Percentiles rank a stretch among this genome's conserved stretches.
These are phyloP conservation scores for Acleris holmiana DNA, from an alignment of 2,888 invertebrate species.

Conservation along the genomic window DNA sequence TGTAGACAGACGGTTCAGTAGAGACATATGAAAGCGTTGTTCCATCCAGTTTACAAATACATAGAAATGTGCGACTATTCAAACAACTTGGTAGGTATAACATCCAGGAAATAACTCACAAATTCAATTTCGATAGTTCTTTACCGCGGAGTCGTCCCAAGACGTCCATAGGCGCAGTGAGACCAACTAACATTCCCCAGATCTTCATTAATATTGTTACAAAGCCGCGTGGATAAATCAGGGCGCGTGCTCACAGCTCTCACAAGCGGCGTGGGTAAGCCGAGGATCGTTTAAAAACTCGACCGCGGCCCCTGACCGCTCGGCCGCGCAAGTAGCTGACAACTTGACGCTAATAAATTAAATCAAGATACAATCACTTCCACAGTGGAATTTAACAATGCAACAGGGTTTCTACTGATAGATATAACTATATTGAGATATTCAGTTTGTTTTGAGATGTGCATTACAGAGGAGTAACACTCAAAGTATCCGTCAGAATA, in stretches of 20 bases:
- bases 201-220: conserved; percentile 15
- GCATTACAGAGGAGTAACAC: background rate
- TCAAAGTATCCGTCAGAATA: too few species aligned
- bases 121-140: too few species aligned
- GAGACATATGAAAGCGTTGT: too few species aligned
- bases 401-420: background rate
- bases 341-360: conserved; percentile 35
- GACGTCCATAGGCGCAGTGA: background rate
- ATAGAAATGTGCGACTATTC: too few species aligned
- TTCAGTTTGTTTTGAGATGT: background rate
- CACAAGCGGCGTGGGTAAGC: conserved; percentile 47
- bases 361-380: conserved; percentile 20
- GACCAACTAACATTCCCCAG: conserved; percentile 12
- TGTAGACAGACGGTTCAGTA: too few species aligned
- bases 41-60: too few species aligned
- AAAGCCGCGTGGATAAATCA: conserved; percentile 43
- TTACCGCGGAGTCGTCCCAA: background rate
- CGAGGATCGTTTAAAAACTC: conserved; percentile 59
- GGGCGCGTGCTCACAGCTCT: conserved; percentile 46
- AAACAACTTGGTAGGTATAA: too few species aligned
- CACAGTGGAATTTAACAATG: background rate
- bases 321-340: conserved; percentile 46
- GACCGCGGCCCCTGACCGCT: conserved; percentile 58
- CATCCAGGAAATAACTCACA: too few species aligned
- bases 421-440: background rate